Evolutionary conservation across 2,113 vertebrate genomes (phyloP).

Genomic region (Chloebia gouldiae): DNA sequence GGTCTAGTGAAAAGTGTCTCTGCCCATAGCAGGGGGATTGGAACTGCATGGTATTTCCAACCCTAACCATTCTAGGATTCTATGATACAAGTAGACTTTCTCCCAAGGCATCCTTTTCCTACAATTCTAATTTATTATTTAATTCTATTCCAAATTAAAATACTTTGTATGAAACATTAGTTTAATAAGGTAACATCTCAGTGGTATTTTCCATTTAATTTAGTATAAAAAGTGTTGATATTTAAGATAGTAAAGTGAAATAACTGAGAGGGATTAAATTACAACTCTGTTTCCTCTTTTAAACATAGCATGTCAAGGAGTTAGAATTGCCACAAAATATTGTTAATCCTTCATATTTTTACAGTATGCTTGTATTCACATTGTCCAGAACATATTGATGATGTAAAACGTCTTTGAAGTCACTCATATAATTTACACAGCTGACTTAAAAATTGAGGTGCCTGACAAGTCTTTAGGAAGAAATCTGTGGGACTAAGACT

Average conservation of each 20-base stretch:
- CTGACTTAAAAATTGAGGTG: not conserved
- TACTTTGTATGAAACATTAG: constrained; percentile 27
- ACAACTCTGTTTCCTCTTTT: not conserved
- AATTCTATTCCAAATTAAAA: constrained; percentile 49
- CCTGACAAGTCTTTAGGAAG: not conserved
- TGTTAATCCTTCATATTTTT: not conserved
- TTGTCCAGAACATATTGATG: not conserved
- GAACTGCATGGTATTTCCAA: not conserved
- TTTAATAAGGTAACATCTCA: constrained; percentile 49
- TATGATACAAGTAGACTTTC: not conserved
- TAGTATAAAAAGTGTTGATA: constrained; percentile 2
- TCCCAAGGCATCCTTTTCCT: constrained; percentile 11
- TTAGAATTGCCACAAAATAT: not conserved
- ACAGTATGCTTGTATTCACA: not conserved
- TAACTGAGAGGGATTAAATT: not conserved
- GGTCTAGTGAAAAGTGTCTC: not conserved
- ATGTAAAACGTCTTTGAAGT: not conserved
- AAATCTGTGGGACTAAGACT: not conserved
- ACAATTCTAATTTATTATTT: constrained; percentile 17
- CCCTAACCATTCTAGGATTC: not conserved
- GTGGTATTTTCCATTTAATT: constrained; percentile 51
- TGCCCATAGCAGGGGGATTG: not conserved
- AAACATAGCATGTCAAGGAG: not conserved
- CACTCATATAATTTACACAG: not conserved
- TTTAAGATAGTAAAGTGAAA: not conserved